phyloP scores from a whole-genome alignment of 2,797 vertebrate genomes.

The Ambastaia sidthimunki region DNA sequence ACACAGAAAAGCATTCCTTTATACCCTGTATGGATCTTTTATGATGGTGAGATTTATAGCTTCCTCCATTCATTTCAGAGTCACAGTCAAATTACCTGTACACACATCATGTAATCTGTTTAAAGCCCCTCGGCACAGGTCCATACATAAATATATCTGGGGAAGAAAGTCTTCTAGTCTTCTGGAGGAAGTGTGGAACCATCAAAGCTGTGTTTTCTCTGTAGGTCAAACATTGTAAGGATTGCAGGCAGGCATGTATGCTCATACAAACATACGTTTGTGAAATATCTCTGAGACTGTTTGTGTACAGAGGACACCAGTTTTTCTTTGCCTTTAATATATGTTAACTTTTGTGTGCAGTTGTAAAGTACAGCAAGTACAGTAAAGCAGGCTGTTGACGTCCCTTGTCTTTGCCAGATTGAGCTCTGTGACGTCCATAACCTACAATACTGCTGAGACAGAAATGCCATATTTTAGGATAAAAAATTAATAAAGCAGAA shows the following conservation, averaged over 20 bases:
- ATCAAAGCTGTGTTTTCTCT: slow-evolving; percentile 5
- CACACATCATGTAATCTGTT: slow-evolving; percentile 16
- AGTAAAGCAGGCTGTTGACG: too few relatives aligned
- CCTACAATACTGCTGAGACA: slow-evolving; percentile 21
- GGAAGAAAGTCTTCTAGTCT: background rate
- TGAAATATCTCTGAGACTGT: background rate
- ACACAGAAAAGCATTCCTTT: slow-evolving; percentile 4
- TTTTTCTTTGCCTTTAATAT: background rate
- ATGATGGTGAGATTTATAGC: background rate
- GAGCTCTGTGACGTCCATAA: slow-evolving; percentile 38
- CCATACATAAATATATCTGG: background rate
- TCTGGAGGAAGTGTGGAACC: background rate
- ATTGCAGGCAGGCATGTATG: background rate
- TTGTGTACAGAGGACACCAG: background rate
- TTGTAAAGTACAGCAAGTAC: background rate
- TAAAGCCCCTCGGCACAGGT: background rate
- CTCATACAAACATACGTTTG: background rate
- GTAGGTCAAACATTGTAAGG: background rate
- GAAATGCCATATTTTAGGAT: slow-evolving; percentile 16
- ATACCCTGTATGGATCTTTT: background rate
- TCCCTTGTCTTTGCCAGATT: background rate
- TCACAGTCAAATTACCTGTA: slow-evolving; percentile 30
- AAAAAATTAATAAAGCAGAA: slow-evolving; percentile 44
- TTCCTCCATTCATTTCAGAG: background rate
- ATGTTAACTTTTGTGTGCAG: background rate